Evolutionary conservation across 2,888 invertebrate species (phyloP).

Genomic region (Microctonus brassicae): DNA sequence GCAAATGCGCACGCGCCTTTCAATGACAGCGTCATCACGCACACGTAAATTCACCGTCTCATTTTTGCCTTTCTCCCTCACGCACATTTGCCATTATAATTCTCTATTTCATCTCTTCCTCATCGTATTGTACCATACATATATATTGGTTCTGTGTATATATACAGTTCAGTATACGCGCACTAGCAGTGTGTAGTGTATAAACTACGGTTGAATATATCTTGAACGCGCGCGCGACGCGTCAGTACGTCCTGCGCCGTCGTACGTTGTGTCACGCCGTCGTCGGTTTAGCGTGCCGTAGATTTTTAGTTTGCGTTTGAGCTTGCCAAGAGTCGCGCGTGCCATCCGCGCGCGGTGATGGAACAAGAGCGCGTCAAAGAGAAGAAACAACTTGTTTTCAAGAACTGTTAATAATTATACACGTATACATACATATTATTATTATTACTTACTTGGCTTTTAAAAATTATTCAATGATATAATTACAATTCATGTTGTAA

Average conservation of each 20-base stretch:
- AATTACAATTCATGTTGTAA: not conserved
- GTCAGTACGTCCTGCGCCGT: slow-evolving; percentile 58
- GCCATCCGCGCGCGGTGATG: slow-evolving; percentile 7
- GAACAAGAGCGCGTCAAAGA: not conserved
- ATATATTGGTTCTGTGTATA: not conserved
- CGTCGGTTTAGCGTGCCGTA: slow-evolving; percentile 51
- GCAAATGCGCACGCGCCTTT: not conserved
- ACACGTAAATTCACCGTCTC: not conserved
- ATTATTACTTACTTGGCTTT: not conserved
- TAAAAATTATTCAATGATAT: no score
- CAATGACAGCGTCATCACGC: no score
- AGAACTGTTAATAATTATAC: no score
- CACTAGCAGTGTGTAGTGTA: not conserved
- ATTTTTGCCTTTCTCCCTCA: slow-evolving; percentile 30
- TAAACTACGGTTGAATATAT: slow-evolving; percentile 11
- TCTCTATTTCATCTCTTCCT: no score
- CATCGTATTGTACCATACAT: slow-evolving; percentile 6
- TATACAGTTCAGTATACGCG: not conserved
- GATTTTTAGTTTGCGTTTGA: slow-evolving; percentile 48
- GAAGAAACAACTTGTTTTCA: not conserved
- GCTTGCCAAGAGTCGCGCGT: slow-evolving; percentile 41
- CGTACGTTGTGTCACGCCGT: slow-evolving; percentile 49
- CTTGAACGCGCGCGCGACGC: slow-evolving; percentile 30
- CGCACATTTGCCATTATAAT: no score
- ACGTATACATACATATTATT: no score